These are phyloP conservation scores for Trissonchulus latispiculum DNA, from an alignment of 2,888 invertebrate species.

Conservation along the genomic window DNA sequence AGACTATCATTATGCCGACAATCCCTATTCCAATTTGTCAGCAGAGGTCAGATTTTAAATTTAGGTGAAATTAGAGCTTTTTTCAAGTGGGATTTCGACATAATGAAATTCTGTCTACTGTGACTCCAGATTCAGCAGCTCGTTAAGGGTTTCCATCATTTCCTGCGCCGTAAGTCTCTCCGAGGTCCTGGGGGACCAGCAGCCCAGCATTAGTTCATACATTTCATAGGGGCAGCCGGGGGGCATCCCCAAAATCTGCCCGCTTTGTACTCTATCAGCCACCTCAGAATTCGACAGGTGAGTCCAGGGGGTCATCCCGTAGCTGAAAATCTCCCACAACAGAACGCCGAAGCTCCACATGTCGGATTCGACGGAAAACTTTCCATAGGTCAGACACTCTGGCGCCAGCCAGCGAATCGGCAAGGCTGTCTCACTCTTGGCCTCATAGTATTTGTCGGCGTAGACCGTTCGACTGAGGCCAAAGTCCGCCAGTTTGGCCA, in stretches of 20 bases:
- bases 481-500: slow-evolving; percentile 91
- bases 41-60: too few relatives aligned
- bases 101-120: too few relatives aligned
- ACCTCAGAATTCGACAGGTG: not conserved
- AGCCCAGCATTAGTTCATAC: not conserved
- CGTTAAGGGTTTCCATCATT: too few relatives aligned
- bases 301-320: not conserved
- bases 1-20: not conserved
- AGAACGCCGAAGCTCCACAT: slow-evolving; percentile 10
- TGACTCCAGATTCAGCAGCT: too few relatives aligned
- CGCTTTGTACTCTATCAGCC: not conserved
- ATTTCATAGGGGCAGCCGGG: not conserved
- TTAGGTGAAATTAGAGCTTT: too few relatives aligned
- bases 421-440: not conserved
- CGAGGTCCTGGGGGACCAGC: not conserved
- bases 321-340: not conserved
- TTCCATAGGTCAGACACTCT: slow-evolving; percentile 5
- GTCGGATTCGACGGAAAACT: slow-evolving; percentile 5
- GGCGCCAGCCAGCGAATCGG: slow-evolving; percentile 12
- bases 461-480: slow-evolving; percentile 76
- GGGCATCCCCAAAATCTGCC: not conserved
- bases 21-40: too few relatives aligned
- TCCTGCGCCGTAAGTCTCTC: not conserved
- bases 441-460: slow-evolving; percentile 72
- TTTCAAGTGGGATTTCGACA: too few relatives aligned